Evolutionary conservation across 2,797 vertebrate species (phyloP), one percentile per base, ranked within the genome.

Genomic region (Xerus rutilus): DNA sequence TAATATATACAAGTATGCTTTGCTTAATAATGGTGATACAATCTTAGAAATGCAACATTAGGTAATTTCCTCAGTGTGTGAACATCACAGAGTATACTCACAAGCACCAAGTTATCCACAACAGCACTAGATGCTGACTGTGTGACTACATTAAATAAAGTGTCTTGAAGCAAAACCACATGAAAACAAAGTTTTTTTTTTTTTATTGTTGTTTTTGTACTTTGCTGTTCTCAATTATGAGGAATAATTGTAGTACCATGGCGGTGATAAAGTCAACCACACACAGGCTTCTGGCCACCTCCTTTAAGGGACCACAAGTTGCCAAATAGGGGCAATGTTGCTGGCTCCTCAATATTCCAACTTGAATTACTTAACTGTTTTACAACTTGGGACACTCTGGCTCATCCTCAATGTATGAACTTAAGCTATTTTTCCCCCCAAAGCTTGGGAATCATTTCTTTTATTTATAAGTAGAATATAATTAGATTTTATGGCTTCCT

Each of bases 251-350:
- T 47, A 70, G 85, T 72, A 78, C n/a, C 45, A 11, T 14, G 25
- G 67, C 25, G 25, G 15, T 6, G 89, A 87, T 9, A 21, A 91
- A 65, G 17, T 11, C 17, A 20, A 67, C 45, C 54, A 7, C 52
- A 47, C 47, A 9, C 45, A 21, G 21, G 47, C 62, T 97, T 96
- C 83, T 52, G 95, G 79, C 95, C 86, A 89, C 96, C 43, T 78
- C 91, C 89, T 89, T 94, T 45, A 91, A 96, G 69, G 35, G 43
- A 12, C 69, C 0, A 5, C 11, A 1, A 7, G 49, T 30, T 2
- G 30, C 65, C 15, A 4, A 5, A 54, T 8, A n/a, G 9, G 20
- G 21, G 52, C 8, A 0, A 30, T 0, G 2, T 14, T 7, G 4
- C 7, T 0, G 15, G 14, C 28, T 47, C 35, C 43, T 8, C 28